These are phyloP conservation scores for Tholera decimalis DNA, from an alignment of 2,888 invertebrate genomes.

Conservation along the genomic window DNA sequence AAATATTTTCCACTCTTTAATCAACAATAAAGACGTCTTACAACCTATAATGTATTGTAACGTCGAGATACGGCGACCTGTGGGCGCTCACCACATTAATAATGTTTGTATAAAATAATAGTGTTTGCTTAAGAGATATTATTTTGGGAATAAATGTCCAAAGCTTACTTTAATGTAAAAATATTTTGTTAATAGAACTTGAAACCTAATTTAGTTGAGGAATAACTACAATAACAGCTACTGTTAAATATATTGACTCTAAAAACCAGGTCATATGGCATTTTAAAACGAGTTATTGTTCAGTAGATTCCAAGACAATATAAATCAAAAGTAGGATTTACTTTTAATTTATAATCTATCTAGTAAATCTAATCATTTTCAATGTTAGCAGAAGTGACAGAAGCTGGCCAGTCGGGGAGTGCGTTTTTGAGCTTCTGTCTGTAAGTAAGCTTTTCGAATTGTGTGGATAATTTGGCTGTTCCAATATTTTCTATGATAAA, in stretches of 20 bases:
- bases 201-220: neutral
- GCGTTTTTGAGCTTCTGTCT: neutral
- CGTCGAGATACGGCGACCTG: neutral
- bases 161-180: neutral
- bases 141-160: neutral
- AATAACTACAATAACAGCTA: neutral
- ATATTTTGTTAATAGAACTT: neutral
- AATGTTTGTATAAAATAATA: conserved; percentile 6
- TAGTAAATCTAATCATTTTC: no score
- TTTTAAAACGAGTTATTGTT: no score
- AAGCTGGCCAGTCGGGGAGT: no score
- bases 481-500: no score
- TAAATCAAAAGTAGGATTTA: no score
- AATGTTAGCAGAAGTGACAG: no score
- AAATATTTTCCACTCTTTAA: neutral
- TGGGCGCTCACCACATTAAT: neutral
- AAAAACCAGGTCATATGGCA: no score
- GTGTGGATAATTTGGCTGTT: neutral
- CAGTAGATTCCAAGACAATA: no score
- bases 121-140: conserved; percentile 4
- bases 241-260: no score
- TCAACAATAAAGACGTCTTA: conserved; percentile 6
- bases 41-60: conserved; percentile 16
- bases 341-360: no score
- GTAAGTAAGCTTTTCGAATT: neutral